Conservation (phyloP, 2,797 vertebrate species). For the Chanos chanos region DNA sequence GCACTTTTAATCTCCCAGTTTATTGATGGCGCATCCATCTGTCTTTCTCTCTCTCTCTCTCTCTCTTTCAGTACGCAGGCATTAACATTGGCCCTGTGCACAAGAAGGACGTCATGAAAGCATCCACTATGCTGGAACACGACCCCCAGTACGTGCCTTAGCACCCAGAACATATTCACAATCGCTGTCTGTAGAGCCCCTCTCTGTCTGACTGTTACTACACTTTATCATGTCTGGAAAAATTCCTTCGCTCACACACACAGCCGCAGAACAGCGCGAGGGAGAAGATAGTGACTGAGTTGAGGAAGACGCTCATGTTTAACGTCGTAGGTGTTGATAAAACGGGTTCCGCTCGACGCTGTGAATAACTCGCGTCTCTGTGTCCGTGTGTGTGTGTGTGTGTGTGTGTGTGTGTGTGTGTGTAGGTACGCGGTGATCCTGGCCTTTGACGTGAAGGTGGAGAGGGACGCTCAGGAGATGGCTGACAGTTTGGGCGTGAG, state of each 20-base stretch:
- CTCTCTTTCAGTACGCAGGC: constrained; percentile 81
- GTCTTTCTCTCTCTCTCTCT: not conserved
- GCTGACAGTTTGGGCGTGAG: constrained; percentile 92
- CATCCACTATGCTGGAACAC: constrained; percentile 95
- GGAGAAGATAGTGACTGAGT: too few relatives aligned
- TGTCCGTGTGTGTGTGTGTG: not conserved
- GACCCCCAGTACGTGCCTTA: constrained; percentile 82
- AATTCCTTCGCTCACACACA: too few relatives aligned
- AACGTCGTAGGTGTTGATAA: too few relatives aligned
- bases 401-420: not conserved
- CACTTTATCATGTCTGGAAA: too few relatives aligned
- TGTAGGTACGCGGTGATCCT: constrained; percentile 89
- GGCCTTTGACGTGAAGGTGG: constrained; percentile 95
- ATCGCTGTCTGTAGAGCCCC: not conserved
- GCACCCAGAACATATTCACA: not conserved
- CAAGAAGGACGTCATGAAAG: constrained; percentile 96
- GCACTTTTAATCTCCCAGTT: not conserved
- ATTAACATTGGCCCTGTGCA: constrained; percentile 98
- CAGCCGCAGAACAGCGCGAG: too few relatives aligned
- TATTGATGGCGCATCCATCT: not conserved
- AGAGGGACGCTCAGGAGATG: constrained; percentile 96
- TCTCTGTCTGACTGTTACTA: not conserved
- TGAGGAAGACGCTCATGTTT: too few relatives aligned
- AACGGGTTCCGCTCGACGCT: too few relatives aligned
- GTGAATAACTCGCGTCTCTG: too few relatives aligned